phyloP scores from a whole-genome alignment of 2,888 invertebrate species.

The Morinoia aosen region DNA sequence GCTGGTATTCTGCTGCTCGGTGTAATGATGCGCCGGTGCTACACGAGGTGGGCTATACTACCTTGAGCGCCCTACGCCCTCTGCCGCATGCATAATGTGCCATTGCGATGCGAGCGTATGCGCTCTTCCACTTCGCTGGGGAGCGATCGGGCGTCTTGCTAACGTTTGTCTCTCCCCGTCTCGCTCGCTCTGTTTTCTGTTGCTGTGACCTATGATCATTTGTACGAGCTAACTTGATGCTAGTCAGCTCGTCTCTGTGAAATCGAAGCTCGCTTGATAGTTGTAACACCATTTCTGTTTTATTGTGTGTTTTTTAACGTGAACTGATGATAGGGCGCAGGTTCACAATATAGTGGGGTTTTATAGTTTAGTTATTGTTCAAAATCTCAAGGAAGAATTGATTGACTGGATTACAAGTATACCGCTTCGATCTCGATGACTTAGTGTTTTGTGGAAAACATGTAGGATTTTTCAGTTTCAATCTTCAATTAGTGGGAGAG shows the following conservation, averaged over 20 bases:
- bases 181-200: background rate
- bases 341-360: too few species aligned
- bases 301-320: background rate
- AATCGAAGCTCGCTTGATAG: background rate
- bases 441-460: too few species aligned
- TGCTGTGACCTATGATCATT: background rate
- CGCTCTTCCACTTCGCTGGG: background rate
- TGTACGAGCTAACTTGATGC: background rate
- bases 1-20: background rate
- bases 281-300: background rate
- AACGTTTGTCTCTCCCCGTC: background rate
- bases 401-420: background rate
- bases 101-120: conserved; percentile 6
- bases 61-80: background rate
- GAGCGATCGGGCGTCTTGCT: background rate
- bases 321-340: background rate
- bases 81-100: conserved; percentile 36
- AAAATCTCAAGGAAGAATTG: background rate
- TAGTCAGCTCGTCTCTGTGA: background rate
- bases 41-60: background rate
- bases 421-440: too few species aligned
- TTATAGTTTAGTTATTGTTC: too few species aligned
- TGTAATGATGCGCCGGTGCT: background rate
- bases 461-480: too few species aligned
- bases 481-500: too few species aligned